Percentiles rank a stretch among this genome's conserved stretches.
Evolutionary conservation across 2,797 vertebrate species (phyloP).

Genomic region (Poeciliopsis paucimaculata): DNA sequence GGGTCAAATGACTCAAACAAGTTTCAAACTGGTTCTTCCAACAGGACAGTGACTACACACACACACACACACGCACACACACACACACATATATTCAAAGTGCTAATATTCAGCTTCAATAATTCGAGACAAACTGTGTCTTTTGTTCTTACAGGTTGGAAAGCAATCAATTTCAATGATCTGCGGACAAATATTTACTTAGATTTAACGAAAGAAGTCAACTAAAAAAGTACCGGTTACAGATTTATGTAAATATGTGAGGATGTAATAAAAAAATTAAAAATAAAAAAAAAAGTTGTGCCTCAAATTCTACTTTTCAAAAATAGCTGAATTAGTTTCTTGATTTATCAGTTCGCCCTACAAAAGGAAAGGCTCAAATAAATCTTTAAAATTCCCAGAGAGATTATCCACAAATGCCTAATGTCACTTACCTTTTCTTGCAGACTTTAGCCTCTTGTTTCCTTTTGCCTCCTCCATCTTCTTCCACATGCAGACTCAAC

Average conservation of each 20-base stretch:
- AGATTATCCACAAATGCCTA: too few species aligned
- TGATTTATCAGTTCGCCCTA: not conserved
- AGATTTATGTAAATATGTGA: not conserved
- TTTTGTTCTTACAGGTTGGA: not conserved
- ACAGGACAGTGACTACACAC: not conserved
- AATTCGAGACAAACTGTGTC: not conserved
- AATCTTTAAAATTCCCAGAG: not conserved
- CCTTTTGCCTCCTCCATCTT: not conserved
- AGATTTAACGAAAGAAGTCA: not conserved
- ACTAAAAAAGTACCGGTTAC: not conserved
- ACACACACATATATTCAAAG: not conserved
- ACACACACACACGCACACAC: not conserved
- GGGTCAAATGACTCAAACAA: not conserved
- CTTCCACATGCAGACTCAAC: not conserved
- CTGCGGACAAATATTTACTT: not conserved
- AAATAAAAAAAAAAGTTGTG: not conserved
- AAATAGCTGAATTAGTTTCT: not conserved
- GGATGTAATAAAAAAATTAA: too few species aligned
- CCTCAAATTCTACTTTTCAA: not conserved
- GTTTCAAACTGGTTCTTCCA: not conserved
- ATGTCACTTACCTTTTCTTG: not conserved
- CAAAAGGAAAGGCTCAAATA: not conserved
- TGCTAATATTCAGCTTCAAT: not conserved
- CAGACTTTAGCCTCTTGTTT: not conserved
- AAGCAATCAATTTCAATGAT: not conserved